A percentile compares a stretch with the other conserved stretches of the same genome.
Conservation (phyloP, 1,140 invertebrate genomes). For the Stratiolaelaps scimitus region DNA sequence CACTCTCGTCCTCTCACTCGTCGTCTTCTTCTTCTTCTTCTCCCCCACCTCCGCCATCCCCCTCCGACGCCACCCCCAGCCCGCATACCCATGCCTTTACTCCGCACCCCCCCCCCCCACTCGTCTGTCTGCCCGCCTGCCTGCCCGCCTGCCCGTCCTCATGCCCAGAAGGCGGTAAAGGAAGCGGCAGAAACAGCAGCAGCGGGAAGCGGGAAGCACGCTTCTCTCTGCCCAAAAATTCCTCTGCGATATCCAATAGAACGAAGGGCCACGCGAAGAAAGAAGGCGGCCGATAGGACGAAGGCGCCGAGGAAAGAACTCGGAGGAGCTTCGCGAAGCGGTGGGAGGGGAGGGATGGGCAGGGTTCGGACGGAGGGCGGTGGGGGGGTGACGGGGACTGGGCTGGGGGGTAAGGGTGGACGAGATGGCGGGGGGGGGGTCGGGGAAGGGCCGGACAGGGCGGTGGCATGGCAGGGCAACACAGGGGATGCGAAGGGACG, state of each 20-base stretch:
- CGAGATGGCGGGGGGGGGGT: not conserved
- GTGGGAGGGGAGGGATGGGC: not conserved
- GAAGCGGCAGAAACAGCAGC: not conserved
- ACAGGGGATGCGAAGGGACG: too few relatives aligned
- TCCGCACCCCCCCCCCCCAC: not conserved
- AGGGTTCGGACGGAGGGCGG: constrained; percentile 1
- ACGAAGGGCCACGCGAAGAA: constrained; percentile 1
- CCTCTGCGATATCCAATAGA: constrained; percentile 28
- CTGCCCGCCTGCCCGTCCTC: not conserved
- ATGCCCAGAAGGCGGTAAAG: constrained; percentile 4
- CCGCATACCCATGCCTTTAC: too few relatives aligned
- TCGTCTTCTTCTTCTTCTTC: too few relatives aligned
- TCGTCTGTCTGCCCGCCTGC: not conserved
- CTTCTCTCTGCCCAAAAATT: constrained; percentile 28
- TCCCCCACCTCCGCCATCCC: too few relatives aligned
- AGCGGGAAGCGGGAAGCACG: not conserved
- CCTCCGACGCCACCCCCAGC: too few relatives aligned
- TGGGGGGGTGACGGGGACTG: too few relatives aligned
- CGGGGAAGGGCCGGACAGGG: too few relatives aligned
- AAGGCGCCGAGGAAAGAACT: not conserved
- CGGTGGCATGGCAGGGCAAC: too few relatives aligned
- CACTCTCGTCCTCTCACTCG: too few relatives aligned
- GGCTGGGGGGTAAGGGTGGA: not conserved
- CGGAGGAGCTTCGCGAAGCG: not conserved
- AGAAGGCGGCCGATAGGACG: constrained; percentile 16